Evolutionary conservation across 1,140 invertebrate species (phyloP), one percentile per base, ranked within the genome.

Genomic region (Eubasilissa regina): DNA sequence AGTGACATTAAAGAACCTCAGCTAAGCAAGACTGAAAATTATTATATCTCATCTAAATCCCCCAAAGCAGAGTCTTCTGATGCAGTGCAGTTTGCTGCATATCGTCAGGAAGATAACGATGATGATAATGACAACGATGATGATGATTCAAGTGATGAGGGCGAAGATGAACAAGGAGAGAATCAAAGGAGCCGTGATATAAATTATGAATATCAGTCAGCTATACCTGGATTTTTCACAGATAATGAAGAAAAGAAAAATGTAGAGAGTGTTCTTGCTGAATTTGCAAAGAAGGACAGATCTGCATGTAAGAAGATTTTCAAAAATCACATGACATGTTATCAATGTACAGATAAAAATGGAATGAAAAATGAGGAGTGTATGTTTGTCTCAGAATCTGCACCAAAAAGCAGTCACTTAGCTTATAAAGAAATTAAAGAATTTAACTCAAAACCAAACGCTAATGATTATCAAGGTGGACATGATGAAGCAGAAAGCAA

Each of bases 301-400:
- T 92, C 93, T 1, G 89, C 91, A 4, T 95, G 94, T 83, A 93
- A 93, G 83, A 94, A 93, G 84, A 87, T 92, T 0, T 89, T 91
- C 74, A 93, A 93, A 81, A 91, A 93, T 80, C 91, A 92, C 43
- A 94, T 94, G 93, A 94, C 93, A 4, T 95, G 94, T 85, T 94
- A 92, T 85, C 89, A 92, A 76, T 95, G 94, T 83, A 83, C 90
- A 0, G 92, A 94, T 79, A 90, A 92, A 48, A 89, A 90, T 53
- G 93, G 93, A 3, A 86, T 93, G 19, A 91, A 92, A 84, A 91
- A 94, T 81, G 93, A 95, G 86, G 94, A 94, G 86, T 95, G 94
- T 83, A 94, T 94, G 89, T 94, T 92, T 85, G 89, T 94, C 0
- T 92, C 92, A 8, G 92, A 91, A 84, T 91, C 90, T 45, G 90